Evolutionary conservation across 2,888 invertebrate genomes (phyloP), one percentile per base, ranked within the genome.

Genomic region (Synergus umbraculus): DNA sequence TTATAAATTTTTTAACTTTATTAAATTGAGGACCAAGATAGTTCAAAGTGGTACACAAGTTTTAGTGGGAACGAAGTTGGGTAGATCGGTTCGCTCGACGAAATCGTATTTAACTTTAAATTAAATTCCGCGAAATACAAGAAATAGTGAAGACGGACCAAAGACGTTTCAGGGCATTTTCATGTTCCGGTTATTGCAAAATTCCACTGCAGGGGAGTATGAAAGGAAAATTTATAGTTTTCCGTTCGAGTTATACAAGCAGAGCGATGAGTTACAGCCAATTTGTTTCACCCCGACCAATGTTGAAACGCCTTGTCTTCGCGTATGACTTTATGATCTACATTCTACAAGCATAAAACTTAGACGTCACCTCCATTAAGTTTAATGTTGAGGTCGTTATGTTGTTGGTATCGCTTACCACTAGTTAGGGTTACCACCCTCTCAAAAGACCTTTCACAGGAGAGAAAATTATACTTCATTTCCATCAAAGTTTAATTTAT

Each of bases 81-180:
- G 54, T 22, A 37, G 73, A 54, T 73, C 54, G 49, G 37, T 54
- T 73, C 54, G 5, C 44, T 37, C 73, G 73, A 73, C 73, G 73
- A 73, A 73, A 73, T 81, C 78, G 79, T 77, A 79, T 82, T 84
- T 81, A 85, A 86, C 81, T 86, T 85, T 84, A 85, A 82, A 87
- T 87, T 83, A 86, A 86, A 86, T 86, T 87, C 83, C 83, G 78
- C 78, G 79, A 81, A 85, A 84, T 80, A 73, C 73, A 73, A 73
- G 73, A 73, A 73, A 73, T 73, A 54, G 73, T 54, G 37, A 73
- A 54, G 73, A 73, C 54, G 73, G 41, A 37, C 73, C 37, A 37
- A 73, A 54, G 54, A 54, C 54, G 54, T 49, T 73, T 49, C 73
- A 54, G 54, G 54, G 54, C 54, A 73, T 73, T 54, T 73, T 73